Conservation (phyloP, 2,797 vertebrate genomes). For the Mormyrops boulengeri region DNA sequence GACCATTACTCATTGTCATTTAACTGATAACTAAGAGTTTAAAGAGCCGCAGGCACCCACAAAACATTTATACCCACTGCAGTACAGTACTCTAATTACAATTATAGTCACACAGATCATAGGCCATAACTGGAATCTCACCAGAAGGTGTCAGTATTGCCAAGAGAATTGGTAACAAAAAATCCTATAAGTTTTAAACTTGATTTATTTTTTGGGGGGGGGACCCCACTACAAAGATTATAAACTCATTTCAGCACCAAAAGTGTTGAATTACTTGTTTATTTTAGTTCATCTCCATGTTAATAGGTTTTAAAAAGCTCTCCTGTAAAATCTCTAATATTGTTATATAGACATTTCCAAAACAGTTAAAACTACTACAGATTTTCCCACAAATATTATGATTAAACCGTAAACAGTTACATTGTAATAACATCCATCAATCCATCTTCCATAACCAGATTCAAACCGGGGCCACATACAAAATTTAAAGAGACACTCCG, state of each 20-base stretch:
- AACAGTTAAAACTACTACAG: not conserved
- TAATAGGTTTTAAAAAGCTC: not conserved
- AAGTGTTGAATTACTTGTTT: not conserved
- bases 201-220: not conserved
- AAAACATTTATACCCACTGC: not conserved
- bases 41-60: not conserved
- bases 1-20: not conserved
- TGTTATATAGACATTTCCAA: not conserved
- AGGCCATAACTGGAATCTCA: not conserved
- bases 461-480: not conserved
- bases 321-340: not conserved
- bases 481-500: not conserved
- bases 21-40: not conserved
- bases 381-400: not conserved
- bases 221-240: not conserved
- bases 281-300: not conserved
- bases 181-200: not conserved
- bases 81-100: not conserved
- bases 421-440: not conserved
- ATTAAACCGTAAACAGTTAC: not conserved
- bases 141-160: slow-evolving; percentile 43
- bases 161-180: slow-evolving; percentile 14
- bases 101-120: not conserved
- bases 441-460: not conserved
- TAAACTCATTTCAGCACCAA: not conserved